Evolutionary conservation across 2,888 invertebrate genomes (phyloP).

Genomic region (Smittia sp.): DNA sequence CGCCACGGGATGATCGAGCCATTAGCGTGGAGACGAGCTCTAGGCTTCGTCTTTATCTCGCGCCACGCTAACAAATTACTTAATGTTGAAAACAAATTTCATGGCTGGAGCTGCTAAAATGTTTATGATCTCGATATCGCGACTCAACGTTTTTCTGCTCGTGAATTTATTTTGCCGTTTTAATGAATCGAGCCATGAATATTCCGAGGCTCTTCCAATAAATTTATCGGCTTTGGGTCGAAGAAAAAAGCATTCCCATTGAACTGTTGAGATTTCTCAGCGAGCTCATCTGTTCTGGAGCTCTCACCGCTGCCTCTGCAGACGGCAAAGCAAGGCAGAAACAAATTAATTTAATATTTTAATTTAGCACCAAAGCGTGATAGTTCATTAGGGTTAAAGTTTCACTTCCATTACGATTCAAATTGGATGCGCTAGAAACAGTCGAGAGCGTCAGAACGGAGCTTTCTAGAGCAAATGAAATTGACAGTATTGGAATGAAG

Average conservation of each 20-base stretch:
- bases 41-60: background rate
- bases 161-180: constrained; percentile 4
- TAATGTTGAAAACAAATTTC: constrained; percentile 24
- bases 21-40: background rate
- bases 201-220: constrained; percentile 17
- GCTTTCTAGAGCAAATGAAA: background rate
- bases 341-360: constrained; percentile 39
- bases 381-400: constrained; percentile 36
- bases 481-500: constrained; percentile 19
- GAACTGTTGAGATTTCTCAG: constrained; percentile 24
- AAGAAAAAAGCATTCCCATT: background rate
- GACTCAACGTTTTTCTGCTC: background rate
- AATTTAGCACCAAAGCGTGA: constrained; percentile 35
- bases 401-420: constrained; percentile 3
- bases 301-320: constrained; percentile 11
- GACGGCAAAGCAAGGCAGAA: background rate
- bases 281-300: background rate
- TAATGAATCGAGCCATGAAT: constrained; percentile 20
- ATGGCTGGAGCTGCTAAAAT: constrained; percentile 6
- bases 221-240: background rate
- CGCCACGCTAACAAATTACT: constrained; percentile 28
- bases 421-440: background rate
- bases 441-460: constrained; percentile 4
- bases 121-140: constrained; percentile 14
- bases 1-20: background rate